Percentiles rank a stretch among this genome's conserved stretches.
These are phyloP conservation scores for Trissolcus basalis DNA, from an alignment of 1,140 invertebrate species.

Conservation along the genomic window DNA sequence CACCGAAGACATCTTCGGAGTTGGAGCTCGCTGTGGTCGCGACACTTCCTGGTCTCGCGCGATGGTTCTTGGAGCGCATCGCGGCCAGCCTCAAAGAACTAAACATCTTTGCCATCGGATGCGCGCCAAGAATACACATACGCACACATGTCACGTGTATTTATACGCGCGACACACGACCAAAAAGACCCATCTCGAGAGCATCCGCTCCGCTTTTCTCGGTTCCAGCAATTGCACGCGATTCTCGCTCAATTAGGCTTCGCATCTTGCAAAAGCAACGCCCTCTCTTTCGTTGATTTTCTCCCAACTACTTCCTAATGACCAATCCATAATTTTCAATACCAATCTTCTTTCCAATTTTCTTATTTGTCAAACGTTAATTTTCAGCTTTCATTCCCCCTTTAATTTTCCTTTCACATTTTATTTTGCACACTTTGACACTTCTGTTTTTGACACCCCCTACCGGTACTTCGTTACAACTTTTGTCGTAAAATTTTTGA, in stretches of 20 bases:
- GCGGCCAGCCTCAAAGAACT: conserved; percentile 72
- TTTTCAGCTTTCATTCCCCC: too few species aligned
- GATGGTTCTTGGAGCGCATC: conserved; percentile 72
- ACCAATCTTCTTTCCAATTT: too few species aligned
- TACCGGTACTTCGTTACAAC: too few species aligned
- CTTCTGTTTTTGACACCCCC: too few species aligned
- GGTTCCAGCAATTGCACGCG: conserved; percentile 5
- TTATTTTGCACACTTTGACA: too few species aligned
- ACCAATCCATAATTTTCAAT: too few species aligned
- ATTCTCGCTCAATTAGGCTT: neutral
- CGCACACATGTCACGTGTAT: conserved; percentile 26
- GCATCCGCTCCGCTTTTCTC: conserved; percentile 23
- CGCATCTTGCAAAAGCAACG: neutral
- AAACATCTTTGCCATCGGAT: conserved; percentile 68
- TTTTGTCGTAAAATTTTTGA: too few species aligned
- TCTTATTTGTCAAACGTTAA: too few species aligned
- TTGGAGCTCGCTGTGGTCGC: conserved; percentile 72
- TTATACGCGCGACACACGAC: conserved; percentile 26
- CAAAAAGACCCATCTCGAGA: conserved; percentile 8
- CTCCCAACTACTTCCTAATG: neutral
- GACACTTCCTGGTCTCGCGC: conserved; percentile 72
- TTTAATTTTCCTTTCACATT: too few species aligned
- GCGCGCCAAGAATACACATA: conserved; percentile 26
- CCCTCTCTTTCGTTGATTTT: neutral
- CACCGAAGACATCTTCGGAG: conserved; percentile 54